A percentile compares a stretch with the other conserved stretches of the same genome.
These are phyloP conservation scores for Tribolium castaneum DNA, from an alignment of 1,140 invertebrate species.

Conservation along the genomic window DNA sequence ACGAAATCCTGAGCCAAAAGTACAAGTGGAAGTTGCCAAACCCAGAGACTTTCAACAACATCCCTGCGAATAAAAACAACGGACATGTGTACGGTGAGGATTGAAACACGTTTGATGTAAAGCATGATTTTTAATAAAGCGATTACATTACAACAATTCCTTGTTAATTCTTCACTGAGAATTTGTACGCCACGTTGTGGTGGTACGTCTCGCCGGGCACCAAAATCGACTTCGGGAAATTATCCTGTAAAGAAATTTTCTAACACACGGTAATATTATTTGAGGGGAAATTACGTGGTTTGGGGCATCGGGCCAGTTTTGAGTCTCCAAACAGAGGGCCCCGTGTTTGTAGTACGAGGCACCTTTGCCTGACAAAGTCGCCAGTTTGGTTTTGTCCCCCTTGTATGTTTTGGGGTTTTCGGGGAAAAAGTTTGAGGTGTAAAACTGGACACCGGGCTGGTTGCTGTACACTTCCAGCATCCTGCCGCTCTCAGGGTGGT, in stretches of 20 bases:
- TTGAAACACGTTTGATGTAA: background rate
- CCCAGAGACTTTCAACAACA: slow-evolving; percentile 24
- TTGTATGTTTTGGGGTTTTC: slow-evolving; percentile 61
- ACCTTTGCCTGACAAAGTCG: slow-evolving; percentile 72
- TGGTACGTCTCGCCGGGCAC: slow-evolving; percentile 78
- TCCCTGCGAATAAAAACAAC: background rate
- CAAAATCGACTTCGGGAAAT: slow-evolving; percentile 80
- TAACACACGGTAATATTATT: background rate
- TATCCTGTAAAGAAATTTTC: slow-evolving; percentile 64
- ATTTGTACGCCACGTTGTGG: slow-evolving; percentile 56
- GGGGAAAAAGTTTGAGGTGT: slow-evolving; percentile 84
- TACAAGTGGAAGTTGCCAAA: slow-evolving; percentile 59
- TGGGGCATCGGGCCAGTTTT: slow-evolving; percentile 91
- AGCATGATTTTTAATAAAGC: background rate
- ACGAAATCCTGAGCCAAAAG: slow-evolving; percentile 57
- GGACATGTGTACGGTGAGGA: background rate
- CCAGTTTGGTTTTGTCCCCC: slow-evolving; percentile 43
- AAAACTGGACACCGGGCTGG: slow-evolving; percentile 92
- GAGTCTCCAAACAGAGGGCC: slow-evolving; percentile 90
- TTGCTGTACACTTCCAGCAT: slow-evolving; percentile 81
- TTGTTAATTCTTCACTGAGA: slow-evolving; percentile 49
- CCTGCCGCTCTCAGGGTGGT: slow-evolving; percentile 78
- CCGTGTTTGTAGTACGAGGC: slow-evolving; percentile 81
- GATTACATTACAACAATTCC: background rate
- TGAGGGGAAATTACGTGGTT: slow-evolving; percentile 71